phyloP scores from a whole-genome alignment of 2,113 vertebrate genomes.

The Marmota flaviventris region DNA sequence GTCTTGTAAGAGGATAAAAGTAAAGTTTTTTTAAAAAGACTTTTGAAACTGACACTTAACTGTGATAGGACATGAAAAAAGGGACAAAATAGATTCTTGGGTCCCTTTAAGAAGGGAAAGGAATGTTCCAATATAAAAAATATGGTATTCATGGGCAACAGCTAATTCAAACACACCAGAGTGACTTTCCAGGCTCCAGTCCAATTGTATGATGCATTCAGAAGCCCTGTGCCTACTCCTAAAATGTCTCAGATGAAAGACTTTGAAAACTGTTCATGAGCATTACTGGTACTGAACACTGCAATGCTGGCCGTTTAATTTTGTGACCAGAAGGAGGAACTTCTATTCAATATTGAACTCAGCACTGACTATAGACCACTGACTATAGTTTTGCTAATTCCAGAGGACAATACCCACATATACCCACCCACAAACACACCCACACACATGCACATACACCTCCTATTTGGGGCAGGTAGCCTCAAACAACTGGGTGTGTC shows the following conservation, averaged over 20 bases:
- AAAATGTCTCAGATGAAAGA: constrained; percentile 68
- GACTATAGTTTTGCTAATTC: background rate
- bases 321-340: constrained; percentile 18
- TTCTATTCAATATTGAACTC: constrained; percentile 19
- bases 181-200: constrained; percentile 71
- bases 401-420: background rate
- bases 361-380: background rate
- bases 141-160: background rate
- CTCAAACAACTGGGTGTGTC: background rate
- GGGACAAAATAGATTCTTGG: background rate
- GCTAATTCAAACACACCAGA: constrained; percentile 66
- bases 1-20: constrained; percentile 21
- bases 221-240: constrained; percentile 67
- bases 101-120: constrained; percentile 59
- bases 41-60: constrained; percentile 21
- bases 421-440: background rate
- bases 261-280: constrained; percentile 47
- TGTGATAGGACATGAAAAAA: constrained; percentile 6
- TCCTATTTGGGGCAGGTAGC: background rate
- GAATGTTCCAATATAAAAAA: constrained; percentile 68
- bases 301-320: constrained; percentile 1
- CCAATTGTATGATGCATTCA: constrained; percentile 65
- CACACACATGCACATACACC: background rate
- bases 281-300: background rate
- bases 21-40: constrained; percentile 22